Conservation (phyloP, 1,140 invertebrate genomes). For the Ruditapes philippinarum region DNA sequence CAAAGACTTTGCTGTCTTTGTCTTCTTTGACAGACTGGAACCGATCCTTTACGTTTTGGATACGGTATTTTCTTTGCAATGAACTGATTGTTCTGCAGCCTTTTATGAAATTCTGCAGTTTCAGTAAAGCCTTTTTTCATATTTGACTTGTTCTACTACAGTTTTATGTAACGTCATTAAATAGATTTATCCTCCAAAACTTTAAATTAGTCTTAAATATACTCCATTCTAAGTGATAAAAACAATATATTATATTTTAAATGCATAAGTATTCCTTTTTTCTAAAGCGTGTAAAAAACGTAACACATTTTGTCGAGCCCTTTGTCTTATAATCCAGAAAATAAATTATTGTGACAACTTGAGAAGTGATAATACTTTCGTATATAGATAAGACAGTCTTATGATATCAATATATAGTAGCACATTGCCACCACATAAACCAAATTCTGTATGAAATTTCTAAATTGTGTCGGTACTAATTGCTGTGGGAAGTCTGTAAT, state of each 20-base stretch:
- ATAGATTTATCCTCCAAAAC: too few species aligned
- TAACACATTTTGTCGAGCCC: too few species aligned
- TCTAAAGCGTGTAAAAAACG: too few species aligned
- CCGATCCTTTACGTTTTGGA: background rate
- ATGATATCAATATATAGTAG: background rate
- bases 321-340: background rate
- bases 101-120: slow-evolving; percentile 29
- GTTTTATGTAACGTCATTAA: too few species aligned
- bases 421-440: background rate
- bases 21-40: background rate
- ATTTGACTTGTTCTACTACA: too few species aligned
- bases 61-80: slow-evolving; percentile 8
- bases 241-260: too few species aligned
- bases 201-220: too few species aligned
- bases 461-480: background rate
- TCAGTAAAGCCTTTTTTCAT: background rate
- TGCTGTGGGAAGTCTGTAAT: slow-evolving; percentile 4
- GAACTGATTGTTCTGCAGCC: slow-evolving; percentile 2
- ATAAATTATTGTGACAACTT: background rate
- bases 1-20: background rate
- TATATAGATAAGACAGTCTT: background rate
- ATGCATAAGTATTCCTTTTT: too few species aligned
- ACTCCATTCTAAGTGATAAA: too few species aligned
- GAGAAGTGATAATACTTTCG: background rate
- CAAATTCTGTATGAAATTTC: background rate